Base-by-base conservation (phyloP, 2,888 invertebrate genomes). In the Archaeoteleia sp. region DNA sequence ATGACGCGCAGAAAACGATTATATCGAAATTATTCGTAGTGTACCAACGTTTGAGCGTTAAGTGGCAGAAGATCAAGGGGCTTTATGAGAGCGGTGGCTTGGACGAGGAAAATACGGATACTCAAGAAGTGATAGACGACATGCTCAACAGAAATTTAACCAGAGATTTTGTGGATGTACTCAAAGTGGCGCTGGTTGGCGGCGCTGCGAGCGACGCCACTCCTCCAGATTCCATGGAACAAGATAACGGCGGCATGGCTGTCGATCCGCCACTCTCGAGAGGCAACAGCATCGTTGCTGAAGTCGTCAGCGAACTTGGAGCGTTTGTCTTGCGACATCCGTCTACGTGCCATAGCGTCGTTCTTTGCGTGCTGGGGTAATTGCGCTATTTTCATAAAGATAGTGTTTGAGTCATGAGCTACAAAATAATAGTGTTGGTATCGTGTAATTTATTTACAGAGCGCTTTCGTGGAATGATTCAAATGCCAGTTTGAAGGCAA, bases 381-480 rank as follows among this genome's bases (percentile, higher is more conserved):
- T n/a, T n/a, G n/a, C n/a, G n/a, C n/a, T n/a, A n/a, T n/a, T n/a
- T n/a, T n/a, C n/a, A n/a, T n/a, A n/a, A n/a, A n/a, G n/a, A n/a
- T n/a, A n/a, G n/a, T n/a, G n/a, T n/a, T n/a, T n/a, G n/a, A n/a
- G n/a, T n/a, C n/a, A n/a, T n/a, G n/a, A n/a, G n/a, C n/a, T n/a
- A n/a, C n/a, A n/a, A n/a, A n/a, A n/a, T n/a, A n/a, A n/a, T n/a
- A n/a, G n/a, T n/a, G n/a, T n/a, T 20, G 23, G 3, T 10, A 2
- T 5, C 23, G 23, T 37, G 14, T 43, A 49, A 14, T 42, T 17
- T 51, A 12, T 6, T 82, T 81, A 81, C 62, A 89, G 88, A 62
- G 91, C 91, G 0, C 85, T 93, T n/a, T 90, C 93, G 17, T 96
- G 96, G 96, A 92, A 91, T 75, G 97, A 97, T 86, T 93, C 95